Evolutionary conservation across 2,888 invertebrate species (phyloP).

Genomic region (Drosophila cognata): DNA sequence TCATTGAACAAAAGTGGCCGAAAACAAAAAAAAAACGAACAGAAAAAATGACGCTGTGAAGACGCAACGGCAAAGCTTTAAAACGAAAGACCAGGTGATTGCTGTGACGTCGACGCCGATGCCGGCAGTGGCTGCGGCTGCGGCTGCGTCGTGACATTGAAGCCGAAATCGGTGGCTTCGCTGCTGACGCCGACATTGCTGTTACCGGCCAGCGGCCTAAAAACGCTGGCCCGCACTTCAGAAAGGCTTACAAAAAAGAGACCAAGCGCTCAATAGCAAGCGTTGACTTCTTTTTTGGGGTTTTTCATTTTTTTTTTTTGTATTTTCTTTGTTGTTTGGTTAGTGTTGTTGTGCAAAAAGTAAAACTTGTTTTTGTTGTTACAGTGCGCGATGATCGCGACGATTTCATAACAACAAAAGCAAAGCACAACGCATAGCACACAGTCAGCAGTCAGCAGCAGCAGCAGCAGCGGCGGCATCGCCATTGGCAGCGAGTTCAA

Average conservation of each 20-base stretch:
- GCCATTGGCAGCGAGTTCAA: constrained; percentile 34
- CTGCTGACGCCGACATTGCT: constrained; percentile 32
- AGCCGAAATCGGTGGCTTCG: constrained; percentile 35
- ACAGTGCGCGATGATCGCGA: constrained; percentile 59
- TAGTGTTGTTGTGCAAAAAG: constrained; percentile 65
- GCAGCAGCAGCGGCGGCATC: constrained; percentile 6
- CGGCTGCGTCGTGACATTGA: constrained; percentile 75
- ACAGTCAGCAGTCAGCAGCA: constrained; percentile 19
- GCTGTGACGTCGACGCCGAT: constrained; percentile 15
- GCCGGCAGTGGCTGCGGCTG: constrained; percentile 25
- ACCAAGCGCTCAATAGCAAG: constrained; percentile 69
- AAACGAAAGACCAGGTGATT: constrained; percentile 42
- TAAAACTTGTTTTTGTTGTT: constrained; percentile 70
- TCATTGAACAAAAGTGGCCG: constrained; percentile 62
- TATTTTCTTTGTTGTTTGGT: constrained; percentile 14
- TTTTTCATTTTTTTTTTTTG: constrained; percentile 26
- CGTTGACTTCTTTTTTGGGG: constrained; percentile 64
- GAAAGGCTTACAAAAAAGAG: constrained; percentile 58
- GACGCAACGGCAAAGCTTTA: constrained; percentile 53
- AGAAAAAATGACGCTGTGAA: constrained; percentile 52
- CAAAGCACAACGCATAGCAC: constrained; percentile 10
- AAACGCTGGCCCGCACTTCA: constrained; percentile 53
- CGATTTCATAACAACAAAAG: constrained; percentile 72
- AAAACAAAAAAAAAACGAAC: constrained; percentile 53
- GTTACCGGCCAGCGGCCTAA: constrained; percentile 69